Evolutionary conservation across 2,888 invertebrate species (phyloP).

Genomic region (Troilus luridus): DNA sequence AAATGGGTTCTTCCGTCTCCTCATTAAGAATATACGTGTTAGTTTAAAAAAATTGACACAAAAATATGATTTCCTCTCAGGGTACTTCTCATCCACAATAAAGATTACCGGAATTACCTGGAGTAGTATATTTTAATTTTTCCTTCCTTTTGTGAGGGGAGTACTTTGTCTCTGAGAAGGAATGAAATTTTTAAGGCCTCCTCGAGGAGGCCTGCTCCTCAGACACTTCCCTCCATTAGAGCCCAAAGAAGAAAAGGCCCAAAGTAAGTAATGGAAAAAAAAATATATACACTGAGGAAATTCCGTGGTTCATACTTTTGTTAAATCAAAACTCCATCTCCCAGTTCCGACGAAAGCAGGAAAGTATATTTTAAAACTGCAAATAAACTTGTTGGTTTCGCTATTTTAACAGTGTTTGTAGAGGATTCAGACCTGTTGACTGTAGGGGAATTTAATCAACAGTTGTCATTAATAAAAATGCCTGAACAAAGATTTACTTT

Average conservation of each 20-base stretch:
- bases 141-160: background rate
- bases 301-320: background rate
- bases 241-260: conserved; percentile 19
- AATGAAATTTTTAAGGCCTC: conserved; percentile 12
- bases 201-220: background rate
- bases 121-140: conserved; percentile 29
- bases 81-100: background rate
- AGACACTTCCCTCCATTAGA: conserved; percentile 20
- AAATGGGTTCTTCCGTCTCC: no score
- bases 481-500: background rate
- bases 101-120: background rate
- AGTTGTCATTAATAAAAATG: background rate
- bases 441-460: background rate
- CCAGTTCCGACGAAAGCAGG: background rate
- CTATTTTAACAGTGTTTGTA: background rate
- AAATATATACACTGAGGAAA: background rate
- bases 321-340: background rate
- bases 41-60: background rate
- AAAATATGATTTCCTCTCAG: background rate
- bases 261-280: conserved; percentile 24
- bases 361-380: background rate
- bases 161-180: background rate
- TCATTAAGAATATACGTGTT: background rate
- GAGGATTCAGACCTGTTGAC: background rate
- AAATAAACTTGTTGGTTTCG: background rate